Conservation (phyloP, 2,113 vertebrate genomes). For the Brienomyrus longianalis region DNA sequence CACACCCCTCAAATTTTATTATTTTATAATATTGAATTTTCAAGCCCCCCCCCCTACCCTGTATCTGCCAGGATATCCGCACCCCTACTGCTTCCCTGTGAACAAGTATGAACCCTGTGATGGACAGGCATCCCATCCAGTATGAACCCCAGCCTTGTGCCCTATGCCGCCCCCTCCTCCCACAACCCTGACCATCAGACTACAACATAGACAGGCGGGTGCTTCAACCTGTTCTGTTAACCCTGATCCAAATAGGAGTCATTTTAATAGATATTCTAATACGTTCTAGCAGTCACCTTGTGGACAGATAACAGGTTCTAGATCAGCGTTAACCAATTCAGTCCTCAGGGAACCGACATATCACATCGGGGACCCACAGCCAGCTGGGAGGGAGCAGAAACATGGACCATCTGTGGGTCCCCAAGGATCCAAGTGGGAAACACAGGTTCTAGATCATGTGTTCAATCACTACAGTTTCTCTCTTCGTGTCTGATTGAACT, state of each 20-base stretch:
- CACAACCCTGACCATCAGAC: neutral
- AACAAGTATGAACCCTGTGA: neutral
- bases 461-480: neutral
- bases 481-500: neutral
- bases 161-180: neutral
- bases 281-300: neutral
- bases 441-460: neutral
- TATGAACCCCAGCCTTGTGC: neutral
- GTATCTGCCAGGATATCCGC: neutral
- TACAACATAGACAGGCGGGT: neutral
- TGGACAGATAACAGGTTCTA: neutral
- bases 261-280: neutral
- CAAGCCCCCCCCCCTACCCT: neutral
- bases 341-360: neutral
- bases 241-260: neutral
- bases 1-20: neutral
- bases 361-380: no score
- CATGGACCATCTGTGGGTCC: neutral
- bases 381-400: neutral
- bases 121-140: neutral
- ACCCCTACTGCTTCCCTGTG: neutral
- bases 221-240: neutral
- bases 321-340: neutral
- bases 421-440: neutral
- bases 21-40: neutral